Conservation (phyloP, 2,888 invertebrate genomes). For the Rhamnusium bicolor region DNA sequence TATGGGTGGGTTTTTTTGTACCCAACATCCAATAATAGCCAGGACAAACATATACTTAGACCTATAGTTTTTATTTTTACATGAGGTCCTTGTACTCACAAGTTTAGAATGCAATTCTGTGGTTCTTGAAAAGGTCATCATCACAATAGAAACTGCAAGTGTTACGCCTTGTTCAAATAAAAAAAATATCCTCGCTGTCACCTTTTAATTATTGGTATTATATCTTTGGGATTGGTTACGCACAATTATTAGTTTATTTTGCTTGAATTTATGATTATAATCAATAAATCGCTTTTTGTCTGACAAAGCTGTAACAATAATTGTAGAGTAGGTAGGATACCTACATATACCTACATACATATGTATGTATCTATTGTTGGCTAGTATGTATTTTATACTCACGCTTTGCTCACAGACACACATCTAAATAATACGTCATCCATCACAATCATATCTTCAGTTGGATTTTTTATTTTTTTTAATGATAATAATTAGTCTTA, state of each 20-base stretch:
- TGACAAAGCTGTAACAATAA: neutral
- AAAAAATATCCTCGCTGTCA: no score
- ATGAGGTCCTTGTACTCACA: slow-evolving; percentile 8
- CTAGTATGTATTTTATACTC: no score
- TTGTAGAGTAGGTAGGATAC: no score
- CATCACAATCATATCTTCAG: no score
- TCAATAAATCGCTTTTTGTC: neutral
- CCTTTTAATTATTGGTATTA: no score
- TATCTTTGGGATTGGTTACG: neutral
- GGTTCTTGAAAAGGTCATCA: neutral
- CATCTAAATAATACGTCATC: no score
- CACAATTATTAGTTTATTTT: neutral
- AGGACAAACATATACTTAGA: neutral
- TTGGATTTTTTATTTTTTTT: no score
- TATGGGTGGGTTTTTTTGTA: slow-evolving; percentile 46
- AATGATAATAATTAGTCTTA: no score
- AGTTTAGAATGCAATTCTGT: neutral
- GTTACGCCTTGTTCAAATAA: neutral
- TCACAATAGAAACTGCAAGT: neutral
- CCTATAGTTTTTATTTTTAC: slow-evolving; percentile 6
- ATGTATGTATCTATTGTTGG: no score
- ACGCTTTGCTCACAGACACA: no score
- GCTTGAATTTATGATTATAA: neutral
- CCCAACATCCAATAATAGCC: slow-evolving; percentile 48
- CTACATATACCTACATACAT: no score